Evolutionary conservation across 1,140 invertebrate genomes (phyloP), one percentile per base, ranked within the genome.

Genomic region (Stratiolaelaps scimitus): DNA sequence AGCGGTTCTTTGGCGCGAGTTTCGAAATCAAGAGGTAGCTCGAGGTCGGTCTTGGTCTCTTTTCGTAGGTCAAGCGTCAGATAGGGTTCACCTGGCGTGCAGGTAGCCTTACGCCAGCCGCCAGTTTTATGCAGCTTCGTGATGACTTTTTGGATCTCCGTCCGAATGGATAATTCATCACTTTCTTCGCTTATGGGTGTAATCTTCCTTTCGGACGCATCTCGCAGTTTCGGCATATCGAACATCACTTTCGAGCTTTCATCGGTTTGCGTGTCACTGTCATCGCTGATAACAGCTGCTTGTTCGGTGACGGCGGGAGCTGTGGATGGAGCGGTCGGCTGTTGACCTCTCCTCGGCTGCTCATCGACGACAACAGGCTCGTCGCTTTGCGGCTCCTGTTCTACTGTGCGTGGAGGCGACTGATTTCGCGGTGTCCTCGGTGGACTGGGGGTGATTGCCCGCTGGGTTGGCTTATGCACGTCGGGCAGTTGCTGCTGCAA

Each of bases 51-150:
- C 34, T 60, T 60, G 53, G 15, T 60, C 10, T 60, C 53, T 26
- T 60, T 60, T 15, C 53, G 53, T 4, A 60, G 53, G 34, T 60
- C 53, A 17, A 60, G 53, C 13, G 53, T 60, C 15, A 60, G 53
- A 23, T 60, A 60, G 53, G 53, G 53, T 34, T 60, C 53, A 29
- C 53, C 53, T 15, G 53, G 53, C 17, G 53, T 60, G 10, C 15
- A 60, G 4, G 53, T 60, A 26, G 53, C 53, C 10, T 60, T 60
- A 26, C 53, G 26, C 53, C 53, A 60, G 2, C 53, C 53, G 26
- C 53, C 53, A 4, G 53, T 60, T 10, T 60, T 60, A 34, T 60
- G 53, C 15, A 60, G 53, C 23, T 60, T 60, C n/a, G 53, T 60
- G n/a, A 60, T 60, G 10, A 60, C 23, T 60, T 60, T 60, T 23